A percentile compares a stretch with the other conserved stretches of the same genome.
These are phyloP conservation scores for Leptodactylus fallax DNA, from an alignment of 2,797 vertebrate species.

Conservation along the genomic window DNA sequence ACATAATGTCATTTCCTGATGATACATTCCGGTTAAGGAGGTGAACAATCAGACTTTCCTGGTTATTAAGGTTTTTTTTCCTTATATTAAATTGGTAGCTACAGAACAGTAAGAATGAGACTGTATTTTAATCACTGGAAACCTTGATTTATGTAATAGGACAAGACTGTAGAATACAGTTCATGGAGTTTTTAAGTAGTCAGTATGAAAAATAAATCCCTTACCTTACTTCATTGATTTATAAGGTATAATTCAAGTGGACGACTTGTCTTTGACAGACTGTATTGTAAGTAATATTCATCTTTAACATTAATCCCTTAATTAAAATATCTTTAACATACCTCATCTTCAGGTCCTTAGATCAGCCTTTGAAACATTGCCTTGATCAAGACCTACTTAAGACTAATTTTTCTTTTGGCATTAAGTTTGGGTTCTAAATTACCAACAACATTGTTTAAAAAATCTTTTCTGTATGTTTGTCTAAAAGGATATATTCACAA, in stretches of 20 bases:
- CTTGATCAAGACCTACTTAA: background rate
- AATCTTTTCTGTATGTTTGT: background rate
- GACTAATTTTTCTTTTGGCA: slow-evolving; percentile 9
- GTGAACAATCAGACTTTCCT: too few relatives aligned
- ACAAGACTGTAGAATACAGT: background rate
- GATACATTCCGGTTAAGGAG: too few relatives aligned
- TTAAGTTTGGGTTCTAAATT: background rate
- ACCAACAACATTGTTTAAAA: background rate
- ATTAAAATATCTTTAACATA: slow-evolving; percentile 35
- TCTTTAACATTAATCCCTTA: slow-evolving; percentile 26
- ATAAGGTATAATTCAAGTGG: slow-evolving; percentile 5
- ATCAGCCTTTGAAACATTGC: background rate
- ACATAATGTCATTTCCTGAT: too few relatives aligned
- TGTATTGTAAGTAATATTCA: slow-evolving; percentile 19
- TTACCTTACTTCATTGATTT: slow-evolving; percentile 10
- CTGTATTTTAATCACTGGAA: background rate
- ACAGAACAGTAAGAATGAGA: background rate
- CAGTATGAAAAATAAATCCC: background rate
- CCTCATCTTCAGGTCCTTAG: slow-evolving; percentile 27
- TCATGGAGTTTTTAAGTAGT: background rate
- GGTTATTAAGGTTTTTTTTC: too few relatives aligned
- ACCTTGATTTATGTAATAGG: background rate
- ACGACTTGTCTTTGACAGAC: slow-evolving; percentile 23
- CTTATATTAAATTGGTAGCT: background rate
- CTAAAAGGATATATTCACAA: background rate